phyloP scores from a whole-genome alignment of 2,888 invertebrate species.

The Brachypalpus laphriformis region DNA sequence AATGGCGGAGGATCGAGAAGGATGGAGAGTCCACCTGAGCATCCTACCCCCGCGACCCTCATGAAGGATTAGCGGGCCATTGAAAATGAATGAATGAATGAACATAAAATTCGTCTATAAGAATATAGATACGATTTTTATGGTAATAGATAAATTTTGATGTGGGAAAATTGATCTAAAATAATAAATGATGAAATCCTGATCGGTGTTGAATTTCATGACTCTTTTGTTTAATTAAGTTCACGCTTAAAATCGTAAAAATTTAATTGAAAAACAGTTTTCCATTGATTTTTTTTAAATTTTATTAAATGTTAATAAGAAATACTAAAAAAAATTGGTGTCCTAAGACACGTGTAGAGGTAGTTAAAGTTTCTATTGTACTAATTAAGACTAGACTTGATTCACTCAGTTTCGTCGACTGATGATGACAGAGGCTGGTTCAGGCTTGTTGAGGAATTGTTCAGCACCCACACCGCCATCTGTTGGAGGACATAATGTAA shows the following conservation, averaged over 20 bases:
- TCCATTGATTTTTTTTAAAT: not conserved
- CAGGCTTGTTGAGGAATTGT: conserved; percentile 30
- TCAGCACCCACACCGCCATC: conserved; percentile 56
- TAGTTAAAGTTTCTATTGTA: conserved; percentile 8
- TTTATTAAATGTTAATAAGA: conserved; percentile 27
- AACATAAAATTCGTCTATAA: not conserved
- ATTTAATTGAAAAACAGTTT: conserved; percentile 7
- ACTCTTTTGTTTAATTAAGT: conserved; percentile 5
- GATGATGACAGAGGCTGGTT: conserved; percentile 46
- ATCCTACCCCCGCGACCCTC: no score
- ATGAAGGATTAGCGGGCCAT: no score
- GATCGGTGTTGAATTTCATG: not conserved
- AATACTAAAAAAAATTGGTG: not conserved
- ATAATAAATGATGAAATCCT: not conserved
- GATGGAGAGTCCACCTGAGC: no score
- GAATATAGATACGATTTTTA: not conserved
- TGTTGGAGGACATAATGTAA: not conserved
- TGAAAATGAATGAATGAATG: no score
- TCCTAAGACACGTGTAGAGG: conserved; percentile 7
- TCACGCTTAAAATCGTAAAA: conserved; percentile 26
- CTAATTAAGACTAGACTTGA: not conserved
- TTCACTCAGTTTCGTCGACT: not conserved
- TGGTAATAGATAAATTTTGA: not conserved
- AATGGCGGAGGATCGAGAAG: no score
- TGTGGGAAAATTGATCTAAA: not conserved